A percentile compares a stretch with the other conserved stretches of the same genome.
These are phyloP conservation scores for Cydia strobilella DNA, from an alignment of 1,140 invertebrate species.

Conservation along the genomic window DNA sequence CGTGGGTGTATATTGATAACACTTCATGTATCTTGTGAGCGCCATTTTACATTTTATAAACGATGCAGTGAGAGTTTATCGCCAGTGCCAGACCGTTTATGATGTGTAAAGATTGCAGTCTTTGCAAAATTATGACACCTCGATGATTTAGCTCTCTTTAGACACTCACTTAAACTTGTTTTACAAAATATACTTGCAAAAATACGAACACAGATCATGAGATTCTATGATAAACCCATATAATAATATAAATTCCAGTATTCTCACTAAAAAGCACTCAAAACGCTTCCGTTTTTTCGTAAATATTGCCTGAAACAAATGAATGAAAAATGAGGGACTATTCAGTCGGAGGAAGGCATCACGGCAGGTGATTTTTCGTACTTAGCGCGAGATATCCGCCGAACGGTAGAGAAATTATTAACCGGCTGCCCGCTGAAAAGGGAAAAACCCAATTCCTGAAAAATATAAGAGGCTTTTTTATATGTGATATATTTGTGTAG, in stretches of 20 bases:
- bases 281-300: constrained; percentile 14
- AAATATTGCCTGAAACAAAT: constrained; percentile 24
- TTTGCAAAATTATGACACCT: background rate
- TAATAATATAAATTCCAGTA: background rate
- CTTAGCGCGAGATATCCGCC: constrained; percentile 27
- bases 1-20: background rate
- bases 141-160: background rate
- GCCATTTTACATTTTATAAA: constrained; percentile 21
- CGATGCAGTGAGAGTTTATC: constrained; percentile 24
- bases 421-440: constrained; percentile 16
- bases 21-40: constrained; percentile 9
- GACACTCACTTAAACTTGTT: too few relatives aligned
- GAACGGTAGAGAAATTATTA: constrained; percentile 28
- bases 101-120: constrained; percentile 11
- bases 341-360: constrained; percentile 28
- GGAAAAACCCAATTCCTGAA: constrained; percentile 14
- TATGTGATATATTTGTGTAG: background rate
- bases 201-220: background rate
- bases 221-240: background rate
- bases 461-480: constrained; percentile 26
- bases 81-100: constrained; percentile 11
- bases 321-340: constrained; percentile 29
- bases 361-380: constrained; percentile 29
- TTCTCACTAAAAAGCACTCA: background rate
- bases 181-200: background rate